phyloP scores from a whole-genome alignment of 2,888 invertebrate species.

The Plemyria rubiginata region DNA sequence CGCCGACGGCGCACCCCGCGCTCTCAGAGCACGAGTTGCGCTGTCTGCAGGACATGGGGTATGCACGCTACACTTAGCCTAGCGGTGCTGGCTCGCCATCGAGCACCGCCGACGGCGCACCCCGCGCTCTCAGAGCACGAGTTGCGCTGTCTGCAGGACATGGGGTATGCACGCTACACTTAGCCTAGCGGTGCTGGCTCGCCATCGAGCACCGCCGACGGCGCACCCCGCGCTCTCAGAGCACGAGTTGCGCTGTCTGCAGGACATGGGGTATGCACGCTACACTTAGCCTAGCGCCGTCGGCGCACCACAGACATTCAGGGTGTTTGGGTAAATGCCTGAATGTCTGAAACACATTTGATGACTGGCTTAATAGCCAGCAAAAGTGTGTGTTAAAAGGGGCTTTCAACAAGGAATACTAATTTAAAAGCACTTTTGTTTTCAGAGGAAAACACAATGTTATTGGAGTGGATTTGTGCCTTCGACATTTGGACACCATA shows the following conservation, averaged over 20 bases:
- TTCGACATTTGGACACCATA: slow-evolving; percentile 91
- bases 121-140: slow-evolving; percentile 93
- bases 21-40: slow-evolving; percentile 92
- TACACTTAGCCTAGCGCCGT: too few species aligned
- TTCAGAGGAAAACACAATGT: slow-evolving; percentile 91
- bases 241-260: slow-evolving; percentile 92
- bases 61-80: slow-evolving; percentile 25
- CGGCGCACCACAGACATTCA: too few species aligned
- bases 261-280: slow-evolving; percentile 88
- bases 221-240: slow-evolving; percentile 92
- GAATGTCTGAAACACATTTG: too few species aligned
- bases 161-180: slow-evolving; percentile 84
- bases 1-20: slow-evolving; percentile 93
- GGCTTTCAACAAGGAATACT: too few species aligned
- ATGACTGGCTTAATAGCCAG: too few species aligned
- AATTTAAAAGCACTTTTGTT: background rate
- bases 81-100: slow-evolving; percentile 89
- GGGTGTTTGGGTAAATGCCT: too few species aligned
- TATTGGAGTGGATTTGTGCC: slow-evolving; percentile 91
- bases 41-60: slow-evolving; percentile 92
- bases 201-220: slow-evolving; percentile 95
- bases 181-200: slow-evolving; percentile 82
- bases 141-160: slow-evolving; percentile 90
- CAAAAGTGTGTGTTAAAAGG: too few species aligned
- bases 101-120: slow-evolving; percentile 94